These are phyloP conservation scores for Microcebus lehilahytsara DNA, from an alignment of 2,113 vertebrate species.

Conservation along the genomic window DNA sequence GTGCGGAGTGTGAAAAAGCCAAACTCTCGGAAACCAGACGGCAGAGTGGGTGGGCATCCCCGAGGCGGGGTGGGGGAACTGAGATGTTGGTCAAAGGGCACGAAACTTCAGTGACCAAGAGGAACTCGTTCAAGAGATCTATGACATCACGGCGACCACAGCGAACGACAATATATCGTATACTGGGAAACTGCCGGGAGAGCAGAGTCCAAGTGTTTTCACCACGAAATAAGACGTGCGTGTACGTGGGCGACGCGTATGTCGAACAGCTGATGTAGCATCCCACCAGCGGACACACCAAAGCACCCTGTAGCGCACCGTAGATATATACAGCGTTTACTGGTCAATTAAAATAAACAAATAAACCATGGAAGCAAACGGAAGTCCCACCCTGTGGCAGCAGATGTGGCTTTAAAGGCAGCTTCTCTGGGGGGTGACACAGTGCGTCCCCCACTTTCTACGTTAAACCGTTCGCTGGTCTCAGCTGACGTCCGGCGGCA, in stretches of 20 bases:
- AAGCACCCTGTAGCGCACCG: not conserved
- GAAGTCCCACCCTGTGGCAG: not conserved
- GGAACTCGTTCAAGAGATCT: fast-evolving
- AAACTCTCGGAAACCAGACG: no score
- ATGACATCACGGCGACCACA: fast-evolving
- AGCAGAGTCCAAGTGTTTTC: not conserved
- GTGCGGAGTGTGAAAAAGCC: no score
- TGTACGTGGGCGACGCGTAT: fast-evolving
- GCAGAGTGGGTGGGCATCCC: no score
- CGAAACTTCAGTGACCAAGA: not conserved
- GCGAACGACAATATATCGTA: fast-evolving
- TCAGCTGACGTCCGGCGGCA: fast-evolving
- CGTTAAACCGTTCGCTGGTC: not conserved
- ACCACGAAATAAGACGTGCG: not conserved
- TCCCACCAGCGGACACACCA: fast-evolving
- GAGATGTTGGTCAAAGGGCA: not conserved
- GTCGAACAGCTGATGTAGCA: no score
- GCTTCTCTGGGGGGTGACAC: not conserved
- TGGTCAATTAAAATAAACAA: not conserved
- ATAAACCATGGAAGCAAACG: not conserved
- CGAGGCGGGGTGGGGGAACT: not conserved
- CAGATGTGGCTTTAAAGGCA: fast-evolving
- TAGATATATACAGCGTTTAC: not conserved
- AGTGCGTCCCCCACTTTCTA: fast-evolving
- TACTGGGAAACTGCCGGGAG: not conserved